These are phyloP conservation scores for Pogonomyrmex californicus DNA, from an alignment of 1,140 invertebrate genomes.

Conservation along the genomic window DNA sequence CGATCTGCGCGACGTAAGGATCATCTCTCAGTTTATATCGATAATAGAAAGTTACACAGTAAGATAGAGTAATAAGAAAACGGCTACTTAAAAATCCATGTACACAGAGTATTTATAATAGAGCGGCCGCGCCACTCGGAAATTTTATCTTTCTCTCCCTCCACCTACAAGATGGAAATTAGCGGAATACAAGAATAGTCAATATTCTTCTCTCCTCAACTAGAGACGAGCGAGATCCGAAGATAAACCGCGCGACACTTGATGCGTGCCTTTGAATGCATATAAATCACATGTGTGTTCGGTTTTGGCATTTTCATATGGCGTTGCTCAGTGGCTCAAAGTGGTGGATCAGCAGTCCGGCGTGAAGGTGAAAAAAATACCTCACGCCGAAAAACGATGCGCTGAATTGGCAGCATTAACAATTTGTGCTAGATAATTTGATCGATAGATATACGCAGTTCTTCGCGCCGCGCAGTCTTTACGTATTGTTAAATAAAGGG, in stretches of 20 bases:
- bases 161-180: not conserved
- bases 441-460: constrained; percentile 19
- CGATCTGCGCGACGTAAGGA: constrained; percentile 64
- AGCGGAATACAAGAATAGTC: constrained; percentile 5
- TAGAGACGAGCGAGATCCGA: constrained; percentile 48
- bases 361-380: not conserved
- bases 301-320: constrained; percentile 81
- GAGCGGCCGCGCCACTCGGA: not conserved
- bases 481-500: constrained; percentile 1
- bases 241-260: constrained; percentile 31
- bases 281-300: constrained; percentile 53
- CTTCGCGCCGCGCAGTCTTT: constrained; percentile 37
- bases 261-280: not conserved
- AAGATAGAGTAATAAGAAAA: constrained; percentile 77
- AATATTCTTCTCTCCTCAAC: constrained; percentile 10
- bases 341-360: constrained; percentile 3
- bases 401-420: constrained; percentile 48
- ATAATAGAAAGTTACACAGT: constrained; percentile 69
- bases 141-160: not conserved
- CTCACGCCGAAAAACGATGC: constrained; percentile 12
- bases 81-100: constrained; percentile 74
- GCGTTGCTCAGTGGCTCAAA: constrained; percentile 66
- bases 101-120: constrained; percentile 77
- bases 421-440: constrained; percentile 39
- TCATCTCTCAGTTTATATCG: constrained; percentile 53